A percentile compares a stretch with the other conserved stretches of the same genome.
These are phyloP conservation scores for Napeogenes inachia DNA, from an alignment of 2,888 invertebrate genomes.

Conservation along the genomic window DNA sequence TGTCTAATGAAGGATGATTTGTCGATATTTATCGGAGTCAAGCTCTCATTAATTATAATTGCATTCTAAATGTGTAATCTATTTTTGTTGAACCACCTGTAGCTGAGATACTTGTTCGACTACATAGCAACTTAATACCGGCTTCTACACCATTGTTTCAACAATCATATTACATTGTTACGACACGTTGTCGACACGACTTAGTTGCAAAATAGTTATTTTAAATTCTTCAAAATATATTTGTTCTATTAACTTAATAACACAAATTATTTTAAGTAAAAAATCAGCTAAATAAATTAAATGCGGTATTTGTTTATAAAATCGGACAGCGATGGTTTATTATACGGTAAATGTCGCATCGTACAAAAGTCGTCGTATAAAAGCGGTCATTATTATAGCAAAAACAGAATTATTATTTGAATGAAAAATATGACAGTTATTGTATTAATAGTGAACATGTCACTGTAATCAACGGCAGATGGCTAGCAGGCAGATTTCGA, in stretches of 20 bases:
- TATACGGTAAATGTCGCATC: conserved; percentile 11
- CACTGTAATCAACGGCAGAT: conserved; percentile 44
- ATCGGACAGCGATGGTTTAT: not conserved
- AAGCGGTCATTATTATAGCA: conserved; percentile 21
- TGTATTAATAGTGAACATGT: conserved; percentile 41
- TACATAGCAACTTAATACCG: conserved; percentile 35
- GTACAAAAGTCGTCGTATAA: conserved; percentile 20
- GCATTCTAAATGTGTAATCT: conserved; percentile 48
- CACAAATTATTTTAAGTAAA: too few relatives aligned
- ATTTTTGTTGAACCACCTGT: conserved; percentile 57
- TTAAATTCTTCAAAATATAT: not conserved
- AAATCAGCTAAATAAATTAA: too few relatives aligned
- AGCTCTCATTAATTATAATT: conserved; percentile 47
- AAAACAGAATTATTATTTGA: conserved; percentile 24
- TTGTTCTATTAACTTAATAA: too few relatives aligned
- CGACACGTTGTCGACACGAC: conserved; percentile 16
- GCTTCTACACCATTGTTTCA: conserved; percentile 31
- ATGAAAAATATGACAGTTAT: conserved; percentile 37
- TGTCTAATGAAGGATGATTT: conserved; percentile 25
- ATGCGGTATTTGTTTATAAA: not conserved
- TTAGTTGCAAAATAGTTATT: not conserved
- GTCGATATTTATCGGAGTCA: conserved; percentile 45
- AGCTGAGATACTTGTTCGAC: conserved; percentile 51
- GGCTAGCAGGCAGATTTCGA: conserved; percentile 28
- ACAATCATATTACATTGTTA: conserved; percentile 8